Percentiles rank a stretch among this genome's conserved stretches.
phyloP scores from a whole-genome alignment of 2,888 invertebrate species.

The Ferdinandea cuprea region DNA sequence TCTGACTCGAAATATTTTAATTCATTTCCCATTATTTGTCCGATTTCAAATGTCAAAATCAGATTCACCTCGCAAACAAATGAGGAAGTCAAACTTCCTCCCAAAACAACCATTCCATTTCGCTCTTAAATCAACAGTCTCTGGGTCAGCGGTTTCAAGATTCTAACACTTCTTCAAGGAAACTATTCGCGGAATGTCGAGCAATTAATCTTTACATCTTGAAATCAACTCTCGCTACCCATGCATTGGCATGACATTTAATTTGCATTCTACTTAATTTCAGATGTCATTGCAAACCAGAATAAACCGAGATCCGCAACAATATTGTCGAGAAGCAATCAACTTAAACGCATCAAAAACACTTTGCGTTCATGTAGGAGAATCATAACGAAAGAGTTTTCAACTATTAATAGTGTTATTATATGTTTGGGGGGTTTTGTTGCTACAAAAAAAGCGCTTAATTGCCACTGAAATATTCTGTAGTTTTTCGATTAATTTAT shows the following conservation, averaged over 20 bases:
- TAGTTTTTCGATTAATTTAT: constrained; percentile 57
- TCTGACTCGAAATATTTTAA: no score
- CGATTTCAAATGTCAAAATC: no score
- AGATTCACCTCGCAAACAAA: no score
- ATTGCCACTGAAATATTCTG: constrained; percentile 21
- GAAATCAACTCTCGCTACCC: constrained; percentile 18
- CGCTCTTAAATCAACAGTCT: not conserved
- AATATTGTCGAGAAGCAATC: constrained; percentile 30
- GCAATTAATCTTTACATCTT: constrained; percentile 46
- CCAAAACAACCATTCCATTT: not conserved
- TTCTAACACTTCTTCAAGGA: constrained; percentile 28
- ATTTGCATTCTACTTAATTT: constrained; percentile 35
- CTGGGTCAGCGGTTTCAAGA: not conserved
- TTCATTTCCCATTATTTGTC: no score
- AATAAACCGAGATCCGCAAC: constrained; percentile 23
- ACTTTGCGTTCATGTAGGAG: constrained; percentile 2
- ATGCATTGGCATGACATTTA: constrained; percentile 9
- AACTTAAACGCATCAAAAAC: constrained; percentile 19
- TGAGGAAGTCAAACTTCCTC: no score
- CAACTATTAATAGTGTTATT: constrained; percentile 31
- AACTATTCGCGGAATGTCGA: constrained; percentile 28
- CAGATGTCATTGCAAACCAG: constrained; percentile 24
- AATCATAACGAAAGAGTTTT: not conserved
- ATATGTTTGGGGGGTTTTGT: not conserved
- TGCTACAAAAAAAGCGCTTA: constrained; percentile 36